A percentile compares a stretch with the other conserved stretches of the same genome.
These are phyloP conservation scores for Mylabris sibirica DNA, from an alignment of 2,888 invertebrate genomes.

Conservation along the genomic window DNA sequence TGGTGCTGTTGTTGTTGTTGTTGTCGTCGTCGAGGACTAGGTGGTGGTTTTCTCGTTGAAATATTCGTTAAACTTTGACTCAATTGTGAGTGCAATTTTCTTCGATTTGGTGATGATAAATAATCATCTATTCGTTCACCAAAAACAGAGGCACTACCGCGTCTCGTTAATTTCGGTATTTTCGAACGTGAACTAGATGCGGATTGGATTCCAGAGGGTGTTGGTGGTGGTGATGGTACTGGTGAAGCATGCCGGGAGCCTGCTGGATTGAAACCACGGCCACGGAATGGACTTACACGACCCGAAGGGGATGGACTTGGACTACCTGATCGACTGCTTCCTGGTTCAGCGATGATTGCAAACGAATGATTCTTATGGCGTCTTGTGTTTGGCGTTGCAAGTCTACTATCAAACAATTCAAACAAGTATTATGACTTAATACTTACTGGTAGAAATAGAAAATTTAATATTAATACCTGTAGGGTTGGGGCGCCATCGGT, in stretches of 20 bases:
- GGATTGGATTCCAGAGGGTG: conserved; percentile 46
- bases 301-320: conserved; percentile 57
- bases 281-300: conserved; percentile 60
- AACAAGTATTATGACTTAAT: no score
- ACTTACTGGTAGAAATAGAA: neutral
- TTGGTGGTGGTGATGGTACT: conserved; percentile 55
- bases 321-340: conserved; percentile 49
- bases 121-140: conserved; percentile 51
- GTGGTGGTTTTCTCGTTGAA: conserved; percentile 47
- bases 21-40: conserved; percentile 42
- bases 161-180: conserved; percentile 50
- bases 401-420: conserved; percentile 34
- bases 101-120: conserved; percentile 41
- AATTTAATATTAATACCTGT: conserved; percentile 50
- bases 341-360: conserved; percentile 58
- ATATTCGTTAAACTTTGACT: conserved; percentile 57
- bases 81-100: conserved; percentile 48
- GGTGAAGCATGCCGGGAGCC: conserved; percentile 60
- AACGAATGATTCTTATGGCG: conserved; percentile 57
- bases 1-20: neutral
- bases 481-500: conserved; percentile 55
- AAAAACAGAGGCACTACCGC: conserved; percentile 47
- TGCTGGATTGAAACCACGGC: conserved; percentile 59
- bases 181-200: conserved; percentile 41
- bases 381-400: conserved; percentile 48